phyloP scores from a whole-genome alignment of 2,113 vertebrate genomes.

The Hippocampus mohnikei region DNA sequence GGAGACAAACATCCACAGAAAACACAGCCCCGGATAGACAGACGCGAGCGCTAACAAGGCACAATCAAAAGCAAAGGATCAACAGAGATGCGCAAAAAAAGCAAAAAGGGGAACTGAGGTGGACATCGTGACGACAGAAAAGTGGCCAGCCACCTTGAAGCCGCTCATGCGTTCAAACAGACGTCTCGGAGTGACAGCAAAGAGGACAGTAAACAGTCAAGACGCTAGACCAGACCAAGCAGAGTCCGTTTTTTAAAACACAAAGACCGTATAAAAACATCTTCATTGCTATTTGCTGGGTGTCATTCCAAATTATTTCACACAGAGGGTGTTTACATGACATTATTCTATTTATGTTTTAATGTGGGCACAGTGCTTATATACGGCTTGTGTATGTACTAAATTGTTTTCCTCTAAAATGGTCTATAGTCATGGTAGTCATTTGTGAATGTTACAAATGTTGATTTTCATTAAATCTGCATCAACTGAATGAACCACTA shows the following conservation, averaged over 20 bases:
- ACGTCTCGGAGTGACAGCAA: slow-evolving; percentile 4
- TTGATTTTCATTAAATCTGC: too few relatives aligned
- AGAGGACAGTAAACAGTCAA: not conserved
- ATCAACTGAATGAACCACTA: not conserved
- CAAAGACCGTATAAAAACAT: not conserved
- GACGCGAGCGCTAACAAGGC: slow-evolving; percentile 36
- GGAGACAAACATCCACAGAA: slow-evolving; percentile 67
- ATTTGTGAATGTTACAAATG: not conserved
- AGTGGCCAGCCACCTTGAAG: slow-evolving; percentile 26
- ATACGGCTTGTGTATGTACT: too few relatives aligned
- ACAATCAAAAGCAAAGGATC: slow-evolving; percentile 20
- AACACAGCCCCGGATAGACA: slow-evolving; percentile 62
- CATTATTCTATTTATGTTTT: not conserved
- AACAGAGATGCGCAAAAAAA: slow-evolving; percentile 17
- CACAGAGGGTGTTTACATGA: not conserved
- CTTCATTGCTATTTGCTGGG: not conserved
- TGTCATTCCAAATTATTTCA: not conserved
- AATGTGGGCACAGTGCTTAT: too few relatives aligned
- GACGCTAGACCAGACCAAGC: slow-evolving; percentile 1
- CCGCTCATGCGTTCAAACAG: slow-evolving; percentile 48
- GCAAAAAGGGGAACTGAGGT: slow-evolving; percentile 17
- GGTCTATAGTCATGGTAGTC: too few relatives aligned
- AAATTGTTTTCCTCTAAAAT: too few relatives aligned
- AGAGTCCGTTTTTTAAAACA: slow-evolving; percentile 16
- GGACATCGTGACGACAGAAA: slow-evolving; percentile 17